phyloP scores from a whole-genome alignment of 2,888 invertebrate genomes.

The Calliopum simillimum region DNA sequence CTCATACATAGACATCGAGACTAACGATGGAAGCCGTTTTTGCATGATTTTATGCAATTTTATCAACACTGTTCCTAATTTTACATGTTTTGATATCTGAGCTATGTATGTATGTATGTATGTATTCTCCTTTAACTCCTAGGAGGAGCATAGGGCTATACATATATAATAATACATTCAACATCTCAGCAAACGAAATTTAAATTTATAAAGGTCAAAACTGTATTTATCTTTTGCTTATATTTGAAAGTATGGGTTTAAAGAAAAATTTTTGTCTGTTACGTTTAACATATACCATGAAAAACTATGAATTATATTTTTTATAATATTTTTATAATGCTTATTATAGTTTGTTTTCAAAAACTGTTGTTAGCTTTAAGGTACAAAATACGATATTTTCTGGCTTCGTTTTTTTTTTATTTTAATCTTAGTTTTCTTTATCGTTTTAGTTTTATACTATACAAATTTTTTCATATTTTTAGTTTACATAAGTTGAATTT shows the following conservation, averaged over 20 bases:
- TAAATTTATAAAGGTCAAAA: neutral
- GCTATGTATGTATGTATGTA: no score
- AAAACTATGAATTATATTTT: neutral
- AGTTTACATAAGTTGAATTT: no score
- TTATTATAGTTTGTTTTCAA: neutral
- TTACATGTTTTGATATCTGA: no score
- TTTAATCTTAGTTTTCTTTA: constrained; percentile 2
- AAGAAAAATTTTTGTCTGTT: neutral
- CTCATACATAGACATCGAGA: no score
- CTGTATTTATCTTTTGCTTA: neutral
- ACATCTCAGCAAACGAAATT: no score
- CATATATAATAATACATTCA: no score
- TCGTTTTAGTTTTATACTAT: neutral
- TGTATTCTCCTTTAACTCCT: no score
- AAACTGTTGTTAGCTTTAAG: neutral
- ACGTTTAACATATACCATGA: neutral
- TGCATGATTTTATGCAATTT: no score
- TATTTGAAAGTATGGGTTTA: constrained; percentile 10
- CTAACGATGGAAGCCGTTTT: no score
- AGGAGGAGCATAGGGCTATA: no score
- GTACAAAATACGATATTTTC: constrained; percentile 30
- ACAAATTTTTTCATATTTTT: no score
- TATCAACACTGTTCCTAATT: no score
- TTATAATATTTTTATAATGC: neutral
- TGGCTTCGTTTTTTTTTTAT: constrained; percentile 41